These are phyloP conservation scores for Drosophila prosaltans DNA, from an alignment of 1,140 invertebrate genomes.

Conservation along the genomic window DNA sequence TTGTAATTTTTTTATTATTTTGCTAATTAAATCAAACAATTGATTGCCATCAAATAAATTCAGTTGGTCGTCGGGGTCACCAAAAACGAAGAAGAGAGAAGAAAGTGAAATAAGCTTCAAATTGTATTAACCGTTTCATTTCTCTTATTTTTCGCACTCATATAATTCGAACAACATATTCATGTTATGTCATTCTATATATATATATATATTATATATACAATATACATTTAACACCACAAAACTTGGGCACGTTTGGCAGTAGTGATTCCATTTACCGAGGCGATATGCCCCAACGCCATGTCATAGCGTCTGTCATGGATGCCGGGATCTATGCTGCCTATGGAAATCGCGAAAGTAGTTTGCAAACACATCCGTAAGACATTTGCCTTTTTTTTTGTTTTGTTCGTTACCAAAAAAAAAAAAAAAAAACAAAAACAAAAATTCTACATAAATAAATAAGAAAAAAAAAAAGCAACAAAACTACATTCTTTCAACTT, in stretches of 20 bases:
- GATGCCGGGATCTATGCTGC: constrained; percentile 62
- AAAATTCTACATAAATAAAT: too few species aligned
- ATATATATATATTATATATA: constrained; percentile 20
- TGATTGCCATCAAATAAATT: not conserved
- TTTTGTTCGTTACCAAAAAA: constrained; percentile 28
- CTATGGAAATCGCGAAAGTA: constrained; percentile 63
- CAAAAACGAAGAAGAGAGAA: not conserved
- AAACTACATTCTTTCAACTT: not conserved
- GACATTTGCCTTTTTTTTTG: constrained; percentile 36
- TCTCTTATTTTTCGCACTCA: constrained; percentile 38
- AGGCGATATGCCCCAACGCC: constrained; percentile 85
- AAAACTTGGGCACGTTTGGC: constrained; percentile 45
- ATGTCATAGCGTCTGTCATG: constrained; percentile 53
- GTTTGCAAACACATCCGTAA: constrained; percentile 67
- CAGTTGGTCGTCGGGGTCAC: constrained; percentile 15
- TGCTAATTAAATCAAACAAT: constrained; percentile 13
- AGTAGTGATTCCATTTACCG: constrained; percentile 85
- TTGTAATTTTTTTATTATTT: constrained; percentile 20
- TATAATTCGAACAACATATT: constrained; percentile 21
- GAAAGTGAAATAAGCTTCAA: constrained; percentile 24
- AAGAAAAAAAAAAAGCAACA: not conserved
- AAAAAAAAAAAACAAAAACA: not conserved
- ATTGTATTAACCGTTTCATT: constrained; percentile 35
- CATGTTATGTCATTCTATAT: constrained; percentile 8
- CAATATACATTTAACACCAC: constrained; percentile 25